A percentile compares a stretch with the other conserved stretches of the same genome.
Evolutionary conservation across 2,113 vertebrate species (phyloP).

Genomic region (western clawed frog (Xenopus tropicalis)): UCB_Xtro_10.0 CM004448.2:135195501-135196000

Average conservation of each 20-base stretch:
- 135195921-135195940: conserved; percentile 40
- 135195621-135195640: conserved; percentile 22
- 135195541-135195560: conserved; percentile 10
- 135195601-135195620: conserved; percentile 1
- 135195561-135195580: conserved; percentile 9
- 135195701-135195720: conserved; percentile 27
- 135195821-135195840: conserved; percentile 32
- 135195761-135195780: conserved; percentile 19
- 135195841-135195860: conserved; percentile 41
- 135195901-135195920: conserved; percentile 13
- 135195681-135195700: conserved; percentile 17
- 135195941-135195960: conserved; percentile 22
- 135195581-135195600: conserved; percentile 18
- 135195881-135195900: conserved; percentile 42
- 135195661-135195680: conserved; percentile 12
- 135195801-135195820: conserved; percentile 26
- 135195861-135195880: conserved; percentile 31
- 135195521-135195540: conserved; percentile 10
- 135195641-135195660: conserved; percentile 20
- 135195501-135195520: conserved; percentile 1
- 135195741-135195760: too few species aligned
- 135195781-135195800: conserved; percentile 12
- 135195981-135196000: conserved; percentile 2
- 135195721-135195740: conserved; percentile 29
- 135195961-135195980: neutral